A percentile compares a stretch with the other conserved stretches of the same genome.
phyloP scores from a whole-genome alignment of 2,888 invertebrate species.

The Polymixis lichenea region DNA sequence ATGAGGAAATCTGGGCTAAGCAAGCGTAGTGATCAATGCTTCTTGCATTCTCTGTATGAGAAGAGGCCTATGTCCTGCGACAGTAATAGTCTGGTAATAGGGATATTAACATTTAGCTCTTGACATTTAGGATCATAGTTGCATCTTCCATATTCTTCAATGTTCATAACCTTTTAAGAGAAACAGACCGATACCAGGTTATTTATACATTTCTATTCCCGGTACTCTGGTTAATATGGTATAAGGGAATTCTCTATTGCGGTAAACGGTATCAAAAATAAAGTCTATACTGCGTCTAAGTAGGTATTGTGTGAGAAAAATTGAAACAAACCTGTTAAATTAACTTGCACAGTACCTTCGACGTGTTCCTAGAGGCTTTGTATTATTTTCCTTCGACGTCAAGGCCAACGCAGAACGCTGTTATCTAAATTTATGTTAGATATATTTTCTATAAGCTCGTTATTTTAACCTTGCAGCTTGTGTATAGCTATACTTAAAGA shows the following conservation, averaged over 20 bases:
- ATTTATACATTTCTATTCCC: background rate
- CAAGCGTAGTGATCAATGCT: background rate
- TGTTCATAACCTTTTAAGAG: background rate
- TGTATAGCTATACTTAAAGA: conserved; percentile 62
- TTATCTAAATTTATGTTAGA: conserved; percentile 16
- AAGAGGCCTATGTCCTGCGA: background rate
- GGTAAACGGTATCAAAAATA: background rate
- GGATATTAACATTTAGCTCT: no score
- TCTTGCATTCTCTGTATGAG: background rate
- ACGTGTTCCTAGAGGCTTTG: conserved; percentile 14
- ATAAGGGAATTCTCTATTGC: background rate
- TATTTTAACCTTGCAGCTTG: conserved; percentile 49
- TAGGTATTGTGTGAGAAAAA: background rate
- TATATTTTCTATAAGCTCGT: conserved; percentile 25
- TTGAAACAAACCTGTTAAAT: conserved; percentile 1
- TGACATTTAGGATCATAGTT: background rate
- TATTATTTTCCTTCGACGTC: conserved; percentile 26
- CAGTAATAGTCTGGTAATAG: background rate
- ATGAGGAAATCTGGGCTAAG: background rate
- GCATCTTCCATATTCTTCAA: background rate
- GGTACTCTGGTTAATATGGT: background rate
- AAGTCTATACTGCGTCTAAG: background rate
- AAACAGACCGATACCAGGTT: background rate
- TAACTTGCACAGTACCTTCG: background rate
- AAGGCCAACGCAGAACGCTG: conserved; percentile 5